These are phyloP conservation scores for Leptopilina myrica DNA, from an alignment of 2,888 invertebrate genomes.

Conservation along the genomic window DNA sequence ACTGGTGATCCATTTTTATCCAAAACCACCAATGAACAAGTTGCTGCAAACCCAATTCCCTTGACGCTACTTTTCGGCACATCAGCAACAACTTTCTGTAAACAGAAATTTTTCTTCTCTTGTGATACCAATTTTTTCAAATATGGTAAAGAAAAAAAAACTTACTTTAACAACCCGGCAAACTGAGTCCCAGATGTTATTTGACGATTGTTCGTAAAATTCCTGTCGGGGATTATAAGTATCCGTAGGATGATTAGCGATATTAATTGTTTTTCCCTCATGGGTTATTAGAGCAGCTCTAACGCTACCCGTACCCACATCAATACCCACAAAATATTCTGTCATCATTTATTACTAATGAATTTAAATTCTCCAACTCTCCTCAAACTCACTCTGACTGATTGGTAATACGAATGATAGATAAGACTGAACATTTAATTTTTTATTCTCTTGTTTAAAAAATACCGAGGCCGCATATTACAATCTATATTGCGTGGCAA, in stretches of 20 bases:
- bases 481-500: not conserved
- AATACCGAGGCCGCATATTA: not conserved
- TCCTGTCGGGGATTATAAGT: constrained; percentile 88
- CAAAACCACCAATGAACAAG: constrained; percentile 92
- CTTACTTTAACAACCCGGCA: constrained; percentile 86
- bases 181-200: constrained; percentile 91
- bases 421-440: constrained; percentile 9
- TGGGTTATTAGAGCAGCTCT: constrained; percentile 88
- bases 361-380: not conserved
- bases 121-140: not conserved
- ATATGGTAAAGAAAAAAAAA: constrained; percentile 29
- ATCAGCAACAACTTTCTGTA: constrained; percentile 81
- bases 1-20: constrained; percentile 84
- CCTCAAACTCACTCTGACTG: not conserved
- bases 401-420: not conserved
- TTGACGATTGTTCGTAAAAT: constrained; percentile 94
- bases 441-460: not conserved
- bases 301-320: constrained; percentile 95
- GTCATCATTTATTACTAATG: constrained; percentile 51
- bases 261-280: constrained; percentile 83
- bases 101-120: constrained; percentile 46
- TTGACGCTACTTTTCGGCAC: constrained; percentile 81
- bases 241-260: constrained; percentile 82
- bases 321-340: constrained; percentile 89
- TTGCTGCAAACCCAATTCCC: constrained; percentile 97